A percentile compares a stretch with the other conserved stretches of the same genome.
Conservation (phyloP, 2,797 vertebrate species). For the Psittacula derbiana region DNA sequence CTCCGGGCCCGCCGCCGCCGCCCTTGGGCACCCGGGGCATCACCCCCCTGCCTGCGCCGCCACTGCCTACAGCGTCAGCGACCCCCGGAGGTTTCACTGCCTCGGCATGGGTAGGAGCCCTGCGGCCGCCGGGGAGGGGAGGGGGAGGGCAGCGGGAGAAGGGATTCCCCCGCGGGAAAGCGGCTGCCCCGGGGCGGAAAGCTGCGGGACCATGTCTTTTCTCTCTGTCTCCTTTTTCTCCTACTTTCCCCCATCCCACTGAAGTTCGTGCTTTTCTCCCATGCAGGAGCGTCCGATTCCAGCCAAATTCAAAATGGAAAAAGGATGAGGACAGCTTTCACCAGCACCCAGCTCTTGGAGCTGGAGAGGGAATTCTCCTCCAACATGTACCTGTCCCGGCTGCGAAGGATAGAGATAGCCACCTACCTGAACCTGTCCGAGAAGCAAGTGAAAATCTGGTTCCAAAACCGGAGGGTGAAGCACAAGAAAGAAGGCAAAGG, state of each 20-base stretch:
- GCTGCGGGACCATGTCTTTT: neutral
- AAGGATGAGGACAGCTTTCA: slow-evolving; percentile 97
- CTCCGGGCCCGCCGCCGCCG: slow-evolving; percentile 67
- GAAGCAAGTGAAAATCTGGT: slow-evolving; percentile 99
- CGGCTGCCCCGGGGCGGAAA: neutral
- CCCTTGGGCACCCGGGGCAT: slow-evolving; percentile 82
- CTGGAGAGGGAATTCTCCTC: slow-evolving; percentile 96
- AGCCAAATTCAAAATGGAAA: slow-evolving; percentile 93
- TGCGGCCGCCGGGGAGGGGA: neutral
- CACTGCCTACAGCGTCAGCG: slow-evolving; percentile 91
- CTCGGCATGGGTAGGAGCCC: slow-evolving; percentile 89
- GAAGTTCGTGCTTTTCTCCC: neutral
- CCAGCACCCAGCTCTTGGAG: slow-evolving; percentile 97
- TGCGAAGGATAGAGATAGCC: slow-evolving; percentile 95
- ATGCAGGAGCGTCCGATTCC: slow-evolving; percentile 84
- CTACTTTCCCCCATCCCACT: neutral
- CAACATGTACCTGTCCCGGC: slow-evolving; percentile 96
- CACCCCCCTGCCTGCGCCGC: slow-evolving; percentile 84
- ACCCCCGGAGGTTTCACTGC: slow-evolving; percentile 94
- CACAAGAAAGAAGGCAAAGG: slow-evolving; percentile 98
- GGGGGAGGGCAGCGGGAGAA: neutral
- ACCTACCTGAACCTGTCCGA: slow-evolving; percentile 96
- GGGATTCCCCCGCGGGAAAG: neutral
- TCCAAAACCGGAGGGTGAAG: slow-evolving; percentile 96
- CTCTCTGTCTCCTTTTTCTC: neutral